Evolutionary conservation across 2,113 vertebrate species (phyloP).

Genomic region (Pardalotus punctatus): DNA sequence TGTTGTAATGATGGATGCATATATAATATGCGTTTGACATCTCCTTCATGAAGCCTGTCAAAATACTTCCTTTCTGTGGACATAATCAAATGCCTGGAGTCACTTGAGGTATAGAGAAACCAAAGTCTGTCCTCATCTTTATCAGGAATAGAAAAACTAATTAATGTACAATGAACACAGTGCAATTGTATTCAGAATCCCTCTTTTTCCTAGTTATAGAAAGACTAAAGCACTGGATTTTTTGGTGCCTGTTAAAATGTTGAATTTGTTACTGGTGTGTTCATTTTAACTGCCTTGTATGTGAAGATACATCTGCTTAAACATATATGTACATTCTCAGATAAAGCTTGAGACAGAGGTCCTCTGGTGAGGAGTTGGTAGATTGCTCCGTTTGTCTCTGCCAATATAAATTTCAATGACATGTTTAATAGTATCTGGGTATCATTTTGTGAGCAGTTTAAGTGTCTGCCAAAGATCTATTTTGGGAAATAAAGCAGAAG

Average conservation of each 20-base stretch:
- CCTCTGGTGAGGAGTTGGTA: background rate
- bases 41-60: background rate
- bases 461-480: background rate
- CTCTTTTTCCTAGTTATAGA: background rate
- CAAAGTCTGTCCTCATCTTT: background rate
- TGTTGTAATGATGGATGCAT: background rate
- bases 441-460: background rate
- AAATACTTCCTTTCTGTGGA: background rate
- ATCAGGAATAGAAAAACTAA: background rate
- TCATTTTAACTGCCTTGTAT: background rate
- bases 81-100: background rate
- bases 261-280: background rate
- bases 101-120: background rate
- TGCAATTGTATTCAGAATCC: background rate
- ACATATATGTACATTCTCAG: background rate
- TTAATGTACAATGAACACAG: background rate
- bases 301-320: background rate
- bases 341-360: background rate
- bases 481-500: background rate
- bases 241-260: background rate
- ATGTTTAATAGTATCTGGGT: background rate
- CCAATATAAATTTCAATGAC: background rate
- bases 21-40: background rate
- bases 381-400: background rate
- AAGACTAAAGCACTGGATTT: background rate